These are phyloP conservation scores for Psococerastis gibbosa DNA, from an alignment of 2,888 invertebrate genomes.

Conservation along the genomic window DNA sequence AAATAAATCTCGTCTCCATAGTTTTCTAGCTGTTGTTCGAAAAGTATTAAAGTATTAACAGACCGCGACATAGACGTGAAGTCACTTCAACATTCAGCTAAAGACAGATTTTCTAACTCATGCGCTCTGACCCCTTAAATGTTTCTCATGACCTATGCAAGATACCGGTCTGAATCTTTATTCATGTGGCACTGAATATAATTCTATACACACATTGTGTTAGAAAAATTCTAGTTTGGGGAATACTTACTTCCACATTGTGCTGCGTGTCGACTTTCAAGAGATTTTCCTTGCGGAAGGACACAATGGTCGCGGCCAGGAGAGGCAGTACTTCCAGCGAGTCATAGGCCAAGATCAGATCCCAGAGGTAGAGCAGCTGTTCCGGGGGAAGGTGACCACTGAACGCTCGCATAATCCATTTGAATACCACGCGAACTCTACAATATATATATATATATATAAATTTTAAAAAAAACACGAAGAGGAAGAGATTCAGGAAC, in stretches of 20 bases:
- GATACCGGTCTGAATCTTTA: too few relatives aligned
- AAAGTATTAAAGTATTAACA: too few relatives aligned
- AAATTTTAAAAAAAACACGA: too few relatives aligned
- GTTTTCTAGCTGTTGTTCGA: too few relatives aligned
- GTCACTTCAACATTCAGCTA: too few relatives aligned
- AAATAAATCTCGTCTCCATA: too few relatives aligned
- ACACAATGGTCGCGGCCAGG: conserved; percentile 67
- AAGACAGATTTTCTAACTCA: too few relatives aligned
- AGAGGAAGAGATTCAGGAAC: too few relatives aligned
- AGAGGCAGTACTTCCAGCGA: conserved; percentile 75
- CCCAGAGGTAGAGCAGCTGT: conserved; percentile 83
- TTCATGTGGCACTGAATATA: background rate
- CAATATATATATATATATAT: too few relatives aligned
- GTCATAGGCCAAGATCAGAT: conserved; percentile 78
- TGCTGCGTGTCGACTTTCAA: conserved; percentile 54
- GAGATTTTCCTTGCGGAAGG: conserved; percentile 70
- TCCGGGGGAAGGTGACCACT: conserved; percentile 87
- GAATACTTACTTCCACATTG: conserved; percentile 42
- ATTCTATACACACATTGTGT: conserved; percentile 1
- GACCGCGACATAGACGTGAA: too few relatives aligned
- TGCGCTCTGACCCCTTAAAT: too few relatives aligned
- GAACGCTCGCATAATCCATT: conserved; percentile 92
- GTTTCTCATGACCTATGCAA: too few relatives aligned
- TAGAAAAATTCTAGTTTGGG: background rate
- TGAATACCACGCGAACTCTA: conserved; percentile 78